Evolutionary conservation across 2,888 invertebrate genomes (phyloP), one percentile per base, ranked within the genome.

Genomic region (Troides aeacus): DNA sequence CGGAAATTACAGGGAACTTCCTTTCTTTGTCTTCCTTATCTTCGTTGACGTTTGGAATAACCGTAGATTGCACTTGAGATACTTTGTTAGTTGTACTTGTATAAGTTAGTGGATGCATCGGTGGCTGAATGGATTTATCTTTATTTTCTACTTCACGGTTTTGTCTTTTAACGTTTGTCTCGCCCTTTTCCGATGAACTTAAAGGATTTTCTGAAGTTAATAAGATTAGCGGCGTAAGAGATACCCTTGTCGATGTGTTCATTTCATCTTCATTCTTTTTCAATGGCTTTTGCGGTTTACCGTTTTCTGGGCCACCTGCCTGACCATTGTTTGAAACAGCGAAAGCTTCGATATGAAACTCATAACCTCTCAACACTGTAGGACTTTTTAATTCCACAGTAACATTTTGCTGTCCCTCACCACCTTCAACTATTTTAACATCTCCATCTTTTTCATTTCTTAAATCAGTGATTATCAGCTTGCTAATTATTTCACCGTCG

Each of bases 311-410:
- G 39, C 60, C 60, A 17, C 23, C 36, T 53, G 66, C 24, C 21
- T 71, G 64, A 46, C 63, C 61, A 24, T 64, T 74, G 46, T 59
- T 73, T 2, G 81, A 74, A 7, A 74, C 72, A 8, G 84, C 80
- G 65, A 81, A 91, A 0, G 87, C 87, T 78, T 87, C 79, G 1
- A 92, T 77, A 39, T 82, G 81, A 73, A 91, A 92, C 36, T 86
- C 82, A 65, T 83, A 87, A 64, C 92, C 92, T 75, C 90, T 80
- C 46, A 92, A 81, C 1, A 85, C 81, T 12, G 90, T 83, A 0
- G 92, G 92, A 59, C 92, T 90, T 74, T 89, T 86, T 1, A 92
- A 74, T 75, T 90, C 84, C 15, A 92, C 76, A 0, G 88, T 89
- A 6, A 90, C 87, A 67, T 83, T 87, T 56, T 83, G 81, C 56